Base-by-base conservation (phyloP, 2,113 vertebrate genomes). In the Phasianus colchicus region DNA sequence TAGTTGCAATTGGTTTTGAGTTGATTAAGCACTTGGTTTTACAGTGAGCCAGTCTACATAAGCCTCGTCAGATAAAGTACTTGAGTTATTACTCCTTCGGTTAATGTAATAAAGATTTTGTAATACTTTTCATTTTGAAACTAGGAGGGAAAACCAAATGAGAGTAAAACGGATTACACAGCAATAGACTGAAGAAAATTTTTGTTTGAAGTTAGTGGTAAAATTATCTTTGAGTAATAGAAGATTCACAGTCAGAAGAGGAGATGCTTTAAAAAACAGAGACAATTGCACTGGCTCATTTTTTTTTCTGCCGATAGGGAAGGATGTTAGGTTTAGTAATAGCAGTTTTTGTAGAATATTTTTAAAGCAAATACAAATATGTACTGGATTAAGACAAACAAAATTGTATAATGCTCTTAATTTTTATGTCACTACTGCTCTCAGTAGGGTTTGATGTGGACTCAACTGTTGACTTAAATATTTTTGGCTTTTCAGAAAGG, bases 261-360 rank as follows among this genome's bases (percentile, higher is more conserved):
- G 17, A 70, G 36, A 64, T 19, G 16, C 94, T 88, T 93, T 30
- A 47, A 27, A 66, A 71, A 66, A 69, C 13, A 32, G 60, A 43
- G 29, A 25, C 55, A 11, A 86, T 89, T 84, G 83, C 67, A 84
- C 45, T 87, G 40, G 74, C 79, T 96, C 52, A 27, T 81, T 77
- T 90, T 94, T 94, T 72, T 96, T 96, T 96, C 84, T 91, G 90
- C 57, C 94, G 81, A 87, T 13, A 83, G 71, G 78, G 89, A 97
- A 95, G 83, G 48, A 83, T 25, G 22, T 88, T 91, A 77, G 76
- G 25, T 92, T 96, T 47, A 71, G 79, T 93, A 94, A 93, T 43
- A 76, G 19, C 50, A 93, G 64, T 95, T 97, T 98, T 97, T 97
- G 79, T 97, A 96, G 97, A 97, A 94, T n/a, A 95, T 94, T 96